Base-by-base conservation (phyloP, 2,113 vertebrate species). In the Neodontobutis hainanensis region DNA sequence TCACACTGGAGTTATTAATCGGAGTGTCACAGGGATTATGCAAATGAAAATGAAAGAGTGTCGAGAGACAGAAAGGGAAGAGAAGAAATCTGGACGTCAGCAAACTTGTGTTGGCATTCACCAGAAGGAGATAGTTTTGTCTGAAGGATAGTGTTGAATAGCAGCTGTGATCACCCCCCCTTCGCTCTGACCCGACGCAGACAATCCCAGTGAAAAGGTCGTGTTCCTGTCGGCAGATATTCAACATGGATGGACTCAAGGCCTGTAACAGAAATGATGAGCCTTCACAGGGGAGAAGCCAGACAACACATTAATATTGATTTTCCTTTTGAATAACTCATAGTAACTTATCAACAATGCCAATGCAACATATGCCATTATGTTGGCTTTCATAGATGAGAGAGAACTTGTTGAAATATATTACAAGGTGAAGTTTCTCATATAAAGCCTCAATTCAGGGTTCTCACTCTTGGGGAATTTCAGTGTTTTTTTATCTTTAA, bases 1-100 rank as follows among this genome's bases (percentile, higher is more conserved):
- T 89, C 49, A 57, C 67, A 52, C 59, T 27, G 57, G 66, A 89
- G 83, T 90, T 90, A 89, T 86, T 89, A 90, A 89, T 90, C 86
- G 59, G 62, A 73, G 84, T 83, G 81, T 90, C 85, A 82, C 74
- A 82, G 80, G 81, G 88, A 91, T 90, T 91, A 91, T 90, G 88
- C 86, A 90, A 91, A 91, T 88, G 61, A 71, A n/a, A 27, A 70
- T 81, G 61, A 77, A 66, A 78, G 19, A 27, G 19, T 27, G 19
- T 27, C 19, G 19, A 82, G 74, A 59, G 50, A 77, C 35, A 50
- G 70, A 60, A 59, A 47, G 70, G 19, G 0, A 57, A 50, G 60
- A 19, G 51, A 42, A 58, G 70, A 69, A 76, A 65, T 61, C 36
- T 65, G 75, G 68, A 79, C 57, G 70, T 81, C 82, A 75, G 75